Percentiles rank a stretch among this genome's conserved stretches.
phyloP scores from a whole-genome alignment of 2,113 vertebrate genomes.

The Cervus canadensis region DNA sequence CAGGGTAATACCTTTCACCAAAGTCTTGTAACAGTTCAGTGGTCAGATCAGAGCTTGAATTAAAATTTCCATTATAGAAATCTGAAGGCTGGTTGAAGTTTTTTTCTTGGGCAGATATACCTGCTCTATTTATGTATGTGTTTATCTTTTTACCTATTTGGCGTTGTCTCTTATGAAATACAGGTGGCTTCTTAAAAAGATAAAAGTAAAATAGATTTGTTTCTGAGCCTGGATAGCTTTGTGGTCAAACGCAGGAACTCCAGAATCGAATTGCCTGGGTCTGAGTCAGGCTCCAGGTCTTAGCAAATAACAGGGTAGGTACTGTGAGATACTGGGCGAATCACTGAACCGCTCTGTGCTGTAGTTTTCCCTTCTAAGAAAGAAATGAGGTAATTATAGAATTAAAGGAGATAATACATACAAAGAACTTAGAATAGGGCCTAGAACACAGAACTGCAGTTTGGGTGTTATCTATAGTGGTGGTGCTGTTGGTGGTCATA shows the following conservation, averaged over 20 bases:
- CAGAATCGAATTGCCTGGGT: not conserved
- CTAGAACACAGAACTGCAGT: not conserved
- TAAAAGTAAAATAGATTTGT: not conserved
- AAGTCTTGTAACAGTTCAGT: not conserved
- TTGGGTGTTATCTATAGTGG: not conserved
- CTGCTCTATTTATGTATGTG: not conserved
- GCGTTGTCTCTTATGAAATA: not conserved
- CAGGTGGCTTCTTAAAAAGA: not conserved
- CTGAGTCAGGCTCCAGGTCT: not conserved
- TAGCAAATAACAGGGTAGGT: not conserved
- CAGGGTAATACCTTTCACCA: not conserved
- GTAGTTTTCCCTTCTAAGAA: not conserved
- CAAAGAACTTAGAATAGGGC: not conserved
- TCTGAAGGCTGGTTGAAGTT: not conserved
- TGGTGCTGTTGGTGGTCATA: not conserved
- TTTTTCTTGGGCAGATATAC: not conserved
- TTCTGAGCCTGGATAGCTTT: not conserved
- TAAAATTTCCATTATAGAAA: not conserved
- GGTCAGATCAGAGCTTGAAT: not conserved
- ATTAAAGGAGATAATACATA: not conserved
- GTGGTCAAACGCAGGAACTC: not conserved
- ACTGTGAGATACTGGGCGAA: not conserved
- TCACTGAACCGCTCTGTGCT: not conserved
- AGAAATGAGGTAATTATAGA: not conserved
- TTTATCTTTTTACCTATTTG: not conserved